Base-by-base conservation (phyloP, 2,113 vertebrate genomes). In the Tinamus guttatus region DNA sequence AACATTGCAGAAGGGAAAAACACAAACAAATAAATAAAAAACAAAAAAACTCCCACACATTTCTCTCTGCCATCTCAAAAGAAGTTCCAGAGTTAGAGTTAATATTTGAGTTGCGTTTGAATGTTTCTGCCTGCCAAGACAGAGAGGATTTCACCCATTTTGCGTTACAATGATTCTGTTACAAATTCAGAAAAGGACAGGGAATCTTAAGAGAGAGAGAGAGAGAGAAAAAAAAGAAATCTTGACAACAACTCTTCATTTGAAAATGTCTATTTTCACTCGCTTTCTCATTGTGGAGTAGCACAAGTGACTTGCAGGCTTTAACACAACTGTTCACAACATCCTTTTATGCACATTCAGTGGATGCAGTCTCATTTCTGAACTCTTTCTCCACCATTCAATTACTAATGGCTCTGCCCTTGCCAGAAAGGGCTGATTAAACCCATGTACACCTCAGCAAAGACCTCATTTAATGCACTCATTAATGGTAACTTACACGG, bases 331-430 rank as follows among this genome's bases (percentile, higher is more conserved):
- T 89, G 70, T 73, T 90, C 89, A 92, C 74, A 86, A 73, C 95
- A 94, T 81, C 81, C 51, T 75, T 93, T 77, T 64, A 59, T 63
- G 77, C 78, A 92, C 90, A 87, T 84, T 95, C 94, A 85, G 16
- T 85, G 92, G 88, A 92, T 14, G 34, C 19, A 92, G 91, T 75
- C 94, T 81, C 65, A 89, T 92, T 97, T 91, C 76, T 69, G 68
- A 93, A 79, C 85, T 56, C 22, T 32, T 56, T 56, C 54, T 30
- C 28, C 90, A 64, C 86, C 83, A 84, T 52, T 52, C 88, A 94
- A 85, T 92, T 95, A 96, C 76, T 89, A 88, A 86, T 75, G 85
- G 41, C 67, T 93, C 81, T 94, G 78, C 47, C 78, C 78, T 81
- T 74, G 86, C 59, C 76, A 81, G 84, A 88, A 58, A 94, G 51